Conservation (phyloP, 1,140 invertebrate genomes). For the Galleria mellonella region DNA sequence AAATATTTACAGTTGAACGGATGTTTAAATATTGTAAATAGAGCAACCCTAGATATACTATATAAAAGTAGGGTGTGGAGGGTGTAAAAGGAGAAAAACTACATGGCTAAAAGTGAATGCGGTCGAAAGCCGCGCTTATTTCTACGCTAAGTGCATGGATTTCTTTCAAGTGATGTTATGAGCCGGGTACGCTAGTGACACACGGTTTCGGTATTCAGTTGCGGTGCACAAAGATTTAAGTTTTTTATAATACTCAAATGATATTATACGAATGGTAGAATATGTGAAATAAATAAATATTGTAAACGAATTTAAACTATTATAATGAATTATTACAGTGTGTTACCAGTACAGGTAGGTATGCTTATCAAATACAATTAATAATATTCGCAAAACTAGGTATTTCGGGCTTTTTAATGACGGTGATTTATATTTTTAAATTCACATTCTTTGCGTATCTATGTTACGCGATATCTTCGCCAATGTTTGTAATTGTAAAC, state of each 20-base stretch:
- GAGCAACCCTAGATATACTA: too few relatives aligned
- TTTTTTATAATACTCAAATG: background rate
- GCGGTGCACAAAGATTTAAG: constrained; percentile 10
- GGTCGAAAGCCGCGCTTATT: constrained; percentile 72
- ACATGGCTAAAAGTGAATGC: constrained; percentile 73
- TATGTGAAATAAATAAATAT: background rate
- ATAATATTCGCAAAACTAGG: too few relatives aligned
- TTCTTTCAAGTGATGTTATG: constrained; percentile 66
- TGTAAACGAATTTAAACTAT: background rate
- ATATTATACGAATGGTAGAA: background rate
- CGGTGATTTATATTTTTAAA: too few relatives aligned
- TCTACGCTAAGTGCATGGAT: constrained; percentile 70
- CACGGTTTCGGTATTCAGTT: background rate
- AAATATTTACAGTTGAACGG: too few relatives aligned
- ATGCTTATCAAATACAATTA: too few relatives aligned
- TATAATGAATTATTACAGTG: too few relatives aligned
- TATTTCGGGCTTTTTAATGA: too few relatives aligned
- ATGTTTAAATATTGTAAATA: too few relatives aligned
- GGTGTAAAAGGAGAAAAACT: constrained; percentile 72
- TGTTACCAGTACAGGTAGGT: too few relatives aligned
- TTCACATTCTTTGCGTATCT: too few relatives aligned
- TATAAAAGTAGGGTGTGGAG: constrained; percentile 53
- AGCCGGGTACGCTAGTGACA: constrained; percentile 22
- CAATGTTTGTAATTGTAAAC: too few relatives aligned
- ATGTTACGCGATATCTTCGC: too few relatives aligned